phyloP scores from a whole-genome alignment of 2,797 vertebrate genomes.

The Sebastolobus altivelis region DNA sequence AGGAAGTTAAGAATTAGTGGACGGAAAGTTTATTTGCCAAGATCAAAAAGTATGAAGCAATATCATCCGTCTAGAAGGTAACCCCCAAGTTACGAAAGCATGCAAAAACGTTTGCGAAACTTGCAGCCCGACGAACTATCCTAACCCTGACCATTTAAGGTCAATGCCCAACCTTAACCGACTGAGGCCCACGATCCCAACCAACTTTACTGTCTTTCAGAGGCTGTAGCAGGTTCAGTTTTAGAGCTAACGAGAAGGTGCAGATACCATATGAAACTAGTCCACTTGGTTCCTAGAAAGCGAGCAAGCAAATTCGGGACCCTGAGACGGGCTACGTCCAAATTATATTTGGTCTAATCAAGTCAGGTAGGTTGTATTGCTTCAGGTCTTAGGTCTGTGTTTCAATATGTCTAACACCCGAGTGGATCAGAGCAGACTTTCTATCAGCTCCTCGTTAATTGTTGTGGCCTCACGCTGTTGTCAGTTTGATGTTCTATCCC shows the following conservation, averaged over 20 bases:
- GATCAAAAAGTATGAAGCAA: not conserved
- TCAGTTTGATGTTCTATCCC: not conserved
- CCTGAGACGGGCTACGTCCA: no score
- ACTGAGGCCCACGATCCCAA: no score
- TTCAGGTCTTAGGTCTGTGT: not conserved
- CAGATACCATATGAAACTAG: no score
- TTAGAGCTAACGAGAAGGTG: no score
- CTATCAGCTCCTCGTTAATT: not conserved
- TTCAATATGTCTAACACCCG: not conserved
- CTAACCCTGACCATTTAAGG: no score
- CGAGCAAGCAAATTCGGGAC: no score
- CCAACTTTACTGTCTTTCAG: no score
- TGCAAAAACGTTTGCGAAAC: no score
- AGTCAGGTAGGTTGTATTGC: not conserved
- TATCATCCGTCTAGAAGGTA: not conserved
- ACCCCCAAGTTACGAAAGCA: no score
- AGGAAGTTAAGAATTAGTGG: not conserved
- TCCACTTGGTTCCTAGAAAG: not conserved
- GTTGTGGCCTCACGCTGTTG: not conserved
- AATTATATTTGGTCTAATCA: not conserved
- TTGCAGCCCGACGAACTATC: no score
- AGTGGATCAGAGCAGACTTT: not conserved
- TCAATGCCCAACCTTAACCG: no score
- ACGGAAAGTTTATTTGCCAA: not conserved
- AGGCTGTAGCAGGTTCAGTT: no score